Evolutionary conservation across 2,888 invertebrate genomes (phyloP).

Genomic region (Melieria crassipennis): DNA sequence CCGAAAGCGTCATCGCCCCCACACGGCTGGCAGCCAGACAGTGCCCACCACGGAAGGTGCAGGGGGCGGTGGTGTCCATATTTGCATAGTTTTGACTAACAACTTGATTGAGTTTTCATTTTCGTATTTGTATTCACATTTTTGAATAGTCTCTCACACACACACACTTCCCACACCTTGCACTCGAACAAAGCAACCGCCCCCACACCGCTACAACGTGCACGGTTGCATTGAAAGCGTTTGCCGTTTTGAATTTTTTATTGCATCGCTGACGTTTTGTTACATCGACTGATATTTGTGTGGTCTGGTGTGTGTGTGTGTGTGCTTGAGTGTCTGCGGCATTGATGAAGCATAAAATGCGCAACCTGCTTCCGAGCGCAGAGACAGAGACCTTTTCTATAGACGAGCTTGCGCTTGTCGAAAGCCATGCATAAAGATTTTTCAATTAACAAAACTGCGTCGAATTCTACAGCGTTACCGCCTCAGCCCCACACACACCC

Average conservation of each 20-base stretch:
- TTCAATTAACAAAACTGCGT: no score
- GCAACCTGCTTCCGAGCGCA: slow-evolving; percentile 17
- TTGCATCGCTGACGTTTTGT: slow-evolving; percentile 31
- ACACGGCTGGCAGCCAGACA: not conserved
- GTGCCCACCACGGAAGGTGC: not conserved
- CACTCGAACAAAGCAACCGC: no score
- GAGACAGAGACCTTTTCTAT: no score
- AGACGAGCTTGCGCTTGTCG: no score
- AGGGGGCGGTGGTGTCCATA: no score
- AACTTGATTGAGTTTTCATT: slow-evolving; percentile 34
- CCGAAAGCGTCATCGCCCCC: not conserved
- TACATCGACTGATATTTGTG: not conserved
- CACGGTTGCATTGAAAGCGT: slow-evolving; percentile 18
- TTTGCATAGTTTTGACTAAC: slow-evolving; percentile 33
- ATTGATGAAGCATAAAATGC: slow-evolving; percentile 25
- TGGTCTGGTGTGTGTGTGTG: not conserved
- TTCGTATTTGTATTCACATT: slow-evolving; percentile 33
- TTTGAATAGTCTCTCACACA: slow-evolving; percentile 18
- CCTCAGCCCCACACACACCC: no score
- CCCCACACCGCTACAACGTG: no score
- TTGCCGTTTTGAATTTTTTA: slow-evolving; percentile 2
- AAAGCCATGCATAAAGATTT: no score
- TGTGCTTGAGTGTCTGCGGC: slow-evolving; percentile 12
- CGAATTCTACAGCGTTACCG: no score
- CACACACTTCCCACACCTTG: no score